Base-by-base conservation (phyloP, 1,140 invertebrate species). In the Macrobrachium rosenbergii region DNA sequence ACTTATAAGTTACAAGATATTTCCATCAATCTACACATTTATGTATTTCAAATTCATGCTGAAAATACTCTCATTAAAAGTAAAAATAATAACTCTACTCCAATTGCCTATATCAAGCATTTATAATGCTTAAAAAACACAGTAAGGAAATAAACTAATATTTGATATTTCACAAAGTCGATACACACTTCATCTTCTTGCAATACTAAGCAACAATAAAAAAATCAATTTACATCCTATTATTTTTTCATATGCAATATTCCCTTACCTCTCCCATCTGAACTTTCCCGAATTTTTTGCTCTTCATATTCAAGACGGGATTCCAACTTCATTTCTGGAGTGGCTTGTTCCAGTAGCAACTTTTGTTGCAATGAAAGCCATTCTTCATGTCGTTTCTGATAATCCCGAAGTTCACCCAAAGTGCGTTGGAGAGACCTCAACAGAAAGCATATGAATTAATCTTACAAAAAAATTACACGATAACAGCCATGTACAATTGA, bases 381-480 rank as follows among this genome's bases (percentile, higher is more conserved):
- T 62, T 93, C 92, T 86, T 95, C 93, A 90, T 95, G 94, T 87
- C 94, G 93, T 77, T 92, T 92, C 90, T 95, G 94, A 90, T 95
- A 95, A 81, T 94, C 93, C 84, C 94, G 93, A 62, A 95, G 91
- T 88, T 95, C 95, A 21, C 92, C 91, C 87, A 95, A 91, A 64
- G 95, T 95, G 77, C 93, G 92, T 90, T 95, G 95, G 63, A 96
- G 91, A 82, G 93, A 94, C 88, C 94, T 95, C 90, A 62, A 90
- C n/a, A 52, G 43, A 21, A 59, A 64, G 43, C 37, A 79, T 58
- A 86, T 2, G 19, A 73, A 7, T 28, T 52, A 88, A 78, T 84
- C 88, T 72, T 89, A 72, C 89, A 83, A 21, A 87, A 73, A 73
- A 83, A 67, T 23, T 83, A 83, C 58, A 59, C 52, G 82, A 60